Evolutionary conservation across 2,113 vertebrate genomes (phyloP), one percentile per base, ranked within the genome.

Genomic region (Setophaga petechia): DNA sequence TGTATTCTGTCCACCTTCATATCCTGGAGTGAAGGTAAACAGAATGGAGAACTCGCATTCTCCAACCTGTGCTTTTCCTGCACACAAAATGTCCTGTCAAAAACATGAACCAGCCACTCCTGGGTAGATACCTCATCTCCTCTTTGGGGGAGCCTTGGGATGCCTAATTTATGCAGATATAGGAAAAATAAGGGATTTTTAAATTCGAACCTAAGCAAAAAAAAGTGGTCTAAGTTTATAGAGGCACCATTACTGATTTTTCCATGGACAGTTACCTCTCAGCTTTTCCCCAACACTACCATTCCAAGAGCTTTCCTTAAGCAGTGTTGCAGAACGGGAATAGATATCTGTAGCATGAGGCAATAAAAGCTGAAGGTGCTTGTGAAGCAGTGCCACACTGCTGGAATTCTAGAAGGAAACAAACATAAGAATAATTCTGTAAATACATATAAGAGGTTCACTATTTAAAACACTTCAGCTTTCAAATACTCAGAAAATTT

Each of bases 291-390:
- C 97, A 76, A 99, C 98, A 52, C 98, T 99, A 61, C 99, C 99
- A 76, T 99, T 99, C 98, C 99, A 99, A 72, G 99, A 98, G 90
- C 99, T 99, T 94, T 99, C 99, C 90, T 98, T 99, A 25, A 99
- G 98, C 91, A 99, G 95, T 3, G 98, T 96, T 44, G 99, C 98
- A 13, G 99, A 99, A 85, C 99, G 99, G 59, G 98, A 98, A 96
- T 99, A 99, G 95, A 99, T 99, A 55, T 99, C 99, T 13, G 99
- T 99, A 84, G 99, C 99, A n/a, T 99, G 99, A 86, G 99, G 99
- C 96, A 99, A 95, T 57, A 99, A 97, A 28, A 99, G 99, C 94
- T 99, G 99, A 51, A 99, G 98, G 81, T 99, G 99, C 84, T 99
- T 99, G 98, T 99, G 99, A 51, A 99, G 98, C 57, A 99, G 96